phyloP scores from a whole-genome alignment of 2,797 vertebrate species.

The Rhynchotus rufescens region DNA sequence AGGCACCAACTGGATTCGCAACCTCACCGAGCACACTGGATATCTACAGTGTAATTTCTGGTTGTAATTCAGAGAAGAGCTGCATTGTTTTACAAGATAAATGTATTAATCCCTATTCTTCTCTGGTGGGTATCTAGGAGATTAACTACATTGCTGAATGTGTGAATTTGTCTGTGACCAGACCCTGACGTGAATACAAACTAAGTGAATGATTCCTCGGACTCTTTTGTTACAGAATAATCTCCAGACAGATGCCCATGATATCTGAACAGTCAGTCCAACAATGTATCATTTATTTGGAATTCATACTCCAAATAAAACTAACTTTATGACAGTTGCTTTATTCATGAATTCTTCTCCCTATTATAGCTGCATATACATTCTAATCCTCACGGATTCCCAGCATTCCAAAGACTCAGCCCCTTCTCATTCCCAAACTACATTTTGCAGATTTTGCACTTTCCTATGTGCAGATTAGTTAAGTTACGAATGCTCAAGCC shows the following conservation, averaged over 20 bases:
- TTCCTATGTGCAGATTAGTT: constrained; percentile 27
- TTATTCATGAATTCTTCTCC: constrained; percentile 19
- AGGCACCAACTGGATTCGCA: constrained; percentile 69
- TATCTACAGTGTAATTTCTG: constrained; percentile 74
- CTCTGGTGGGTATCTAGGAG: constrained; percentile 72
- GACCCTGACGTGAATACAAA: constrained; percentile 76
- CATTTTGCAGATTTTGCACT: constrained; percentile 26
- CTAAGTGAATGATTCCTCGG: constrained; percentile 63
- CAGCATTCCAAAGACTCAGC: not conserved
- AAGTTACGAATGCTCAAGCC: constrained; percentile 40
- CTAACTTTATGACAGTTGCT: not conserved
- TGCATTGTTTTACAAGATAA: constrained; percentile 79
- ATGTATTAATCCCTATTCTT: constrained; percentile 76
- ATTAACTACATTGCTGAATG: constrained; percentile 75
- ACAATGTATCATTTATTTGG: constrained; percentile 30
- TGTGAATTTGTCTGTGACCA: constrained; percentile 76
- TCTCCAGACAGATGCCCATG: constrained; percentile 39
- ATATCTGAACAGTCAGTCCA: not conserved
- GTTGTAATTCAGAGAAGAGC: constrained; percentile 72
- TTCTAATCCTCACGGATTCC: not conserved
- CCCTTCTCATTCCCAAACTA: not conserved
- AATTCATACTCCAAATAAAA: constrained; percentile 5
- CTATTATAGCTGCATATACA: not conserved
- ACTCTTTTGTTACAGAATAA: constrained; percentile 52
- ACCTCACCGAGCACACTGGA: constrained; percentile 73